Base-by-base conservation (phyloP, 2,888 invertebrate species). In the Lasioglossum zephyrum region DNA sequence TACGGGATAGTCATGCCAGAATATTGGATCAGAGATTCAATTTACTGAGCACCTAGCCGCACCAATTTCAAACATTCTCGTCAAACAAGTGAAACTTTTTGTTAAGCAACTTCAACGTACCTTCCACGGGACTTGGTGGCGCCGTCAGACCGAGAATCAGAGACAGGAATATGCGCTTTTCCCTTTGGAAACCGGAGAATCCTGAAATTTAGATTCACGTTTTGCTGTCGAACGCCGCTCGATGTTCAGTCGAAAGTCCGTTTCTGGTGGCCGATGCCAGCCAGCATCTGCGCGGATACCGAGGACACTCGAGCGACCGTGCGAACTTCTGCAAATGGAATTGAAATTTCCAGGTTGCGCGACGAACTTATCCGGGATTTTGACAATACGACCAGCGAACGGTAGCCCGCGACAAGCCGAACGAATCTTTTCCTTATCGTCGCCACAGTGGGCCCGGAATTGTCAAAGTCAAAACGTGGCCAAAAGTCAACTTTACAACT, bases 271-370 rank as follows among this genome's bases (percentile, higher is more conserved):
- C 31, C 31, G 73, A 82, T 31, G 57, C 16, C 47, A 69, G 31
- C 47, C 26, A 57, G 31, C 47, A 57, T 70, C 36, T n/a, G 70
- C 70, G n/a, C 69, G 57, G 57, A 2, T 36, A 44, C 53, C 53
- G 47, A 73, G 63, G 80, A 66, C 80, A 63, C 83, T 77, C 77
- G 76, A 69, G 53, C 44, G n/a, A 53, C 26, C 76, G 31, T 26
- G 47, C 79, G 39, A 88, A 88, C 76, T 88, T 84, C 47, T 73
- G 70, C 63, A 79, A 77, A 83, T 86, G 77, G 82, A 84, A 87
- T 88, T 84, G 86, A 87, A 89, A 86, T 88, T 85, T 78, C 78
- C 53, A 72, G 63, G 81, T 78, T 79, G 73, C 79, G 73, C 49
- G 79, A 44, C 60, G 69, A 36, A 85, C 77, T 76, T 72, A 36